phyloP scores from a whole-genome alignment of 2,113 vertebrate genomes.

The Eurypyga helias region DNA sequence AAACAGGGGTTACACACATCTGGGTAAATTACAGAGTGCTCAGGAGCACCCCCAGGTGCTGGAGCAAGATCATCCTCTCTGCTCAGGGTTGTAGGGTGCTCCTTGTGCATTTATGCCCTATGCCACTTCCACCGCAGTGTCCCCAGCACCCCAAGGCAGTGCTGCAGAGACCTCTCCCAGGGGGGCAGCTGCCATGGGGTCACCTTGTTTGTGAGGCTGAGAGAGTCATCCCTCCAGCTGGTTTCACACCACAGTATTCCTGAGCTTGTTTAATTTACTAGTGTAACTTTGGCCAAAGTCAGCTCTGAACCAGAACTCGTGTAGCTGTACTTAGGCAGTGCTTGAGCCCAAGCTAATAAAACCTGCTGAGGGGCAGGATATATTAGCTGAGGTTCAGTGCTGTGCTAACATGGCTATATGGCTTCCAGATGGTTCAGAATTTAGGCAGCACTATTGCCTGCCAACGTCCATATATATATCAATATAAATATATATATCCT shows the following conservation, averaged over 20 bases:
- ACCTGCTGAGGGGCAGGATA: slow-evolving; percentile 67
- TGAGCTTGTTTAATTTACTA: slow-evolving; percentile 6
- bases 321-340: slow-evolving; percentile 33
- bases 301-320: slow-evolving; percentile 39
- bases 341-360: slow-evolving; percentile 68
- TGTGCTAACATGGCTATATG: slow-evolving; percentile 62
- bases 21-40: background rate
- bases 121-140: background rate
- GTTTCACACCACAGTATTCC: background rate
- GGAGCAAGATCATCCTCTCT: rapidly evolving
- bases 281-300: slow-evolving; percentile 45
- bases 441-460: slow-evolving; percentile 36
- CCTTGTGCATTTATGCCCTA: background rate
- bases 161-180: background rate
- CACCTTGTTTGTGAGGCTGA: background rate
- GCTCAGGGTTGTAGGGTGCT: background rate
- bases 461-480: background rate
- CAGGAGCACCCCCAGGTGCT: background rate
- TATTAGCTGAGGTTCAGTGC: slow-evolving; percentile 60
- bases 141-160: background rate
- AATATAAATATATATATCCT: background rate
- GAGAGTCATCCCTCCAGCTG: background rate
- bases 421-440: slow-evolving; percentile 62
- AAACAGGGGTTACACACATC: background rate
- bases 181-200: background rate